Percentiles rank a stretch among this genome's conserved stretches.
These are phyloP conservation scores for Agrochola macilenta DNA, from an alignment of 2,888 invertebrate species.

Conservation along the genomic window DNA sequence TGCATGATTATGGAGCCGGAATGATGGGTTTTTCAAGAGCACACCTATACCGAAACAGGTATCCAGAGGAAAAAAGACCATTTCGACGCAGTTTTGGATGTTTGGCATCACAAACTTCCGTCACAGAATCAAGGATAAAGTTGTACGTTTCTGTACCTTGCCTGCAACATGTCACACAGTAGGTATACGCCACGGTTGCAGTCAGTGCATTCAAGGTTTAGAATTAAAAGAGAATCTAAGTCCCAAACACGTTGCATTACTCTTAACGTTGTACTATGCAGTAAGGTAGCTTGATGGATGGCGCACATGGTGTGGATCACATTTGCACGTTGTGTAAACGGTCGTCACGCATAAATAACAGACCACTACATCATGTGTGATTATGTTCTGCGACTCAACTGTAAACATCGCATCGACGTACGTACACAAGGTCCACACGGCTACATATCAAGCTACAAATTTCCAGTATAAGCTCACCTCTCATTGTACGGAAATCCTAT, in stretches of 20 bases:
- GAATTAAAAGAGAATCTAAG: conserved; percentile 13
- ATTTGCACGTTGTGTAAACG: conserved; percentile 58
- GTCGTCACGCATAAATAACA: conserved; percentile 37
- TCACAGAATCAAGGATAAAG: not conserved
- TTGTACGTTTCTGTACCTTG: not conserved
- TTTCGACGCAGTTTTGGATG: not conserved
- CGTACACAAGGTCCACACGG: not conserved
- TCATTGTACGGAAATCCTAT: too few relatives aligned
- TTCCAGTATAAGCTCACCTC: too few relatives aligned
- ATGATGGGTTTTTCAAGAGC: not conserved
- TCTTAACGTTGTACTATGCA: conserved; percentile 11
- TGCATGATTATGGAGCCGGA: not conserved
- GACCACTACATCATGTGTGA: conserved; percentile 55
- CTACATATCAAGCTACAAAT: too few relatives aligned
- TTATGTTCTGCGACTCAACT: conserved; percentile 53
- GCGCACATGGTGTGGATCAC: conserved; percentile 64
- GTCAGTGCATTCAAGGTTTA: not conserved
- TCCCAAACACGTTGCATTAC: conserved; percentile 9
- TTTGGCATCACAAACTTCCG: not conserved
- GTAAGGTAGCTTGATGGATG: conserved; percentile 55
- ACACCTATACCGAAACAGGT: not conserved
- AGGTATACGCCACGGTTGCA: not conserved
- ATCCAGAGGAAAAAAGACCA: not conserved
- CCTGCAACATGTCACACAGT: not conserved
- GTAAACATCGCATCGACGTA: conserved; percentile 47